Base-by-base conservation (phyloP, 2,797 vertebrate genomes). In the Erethizon dorsatum region DNA sequence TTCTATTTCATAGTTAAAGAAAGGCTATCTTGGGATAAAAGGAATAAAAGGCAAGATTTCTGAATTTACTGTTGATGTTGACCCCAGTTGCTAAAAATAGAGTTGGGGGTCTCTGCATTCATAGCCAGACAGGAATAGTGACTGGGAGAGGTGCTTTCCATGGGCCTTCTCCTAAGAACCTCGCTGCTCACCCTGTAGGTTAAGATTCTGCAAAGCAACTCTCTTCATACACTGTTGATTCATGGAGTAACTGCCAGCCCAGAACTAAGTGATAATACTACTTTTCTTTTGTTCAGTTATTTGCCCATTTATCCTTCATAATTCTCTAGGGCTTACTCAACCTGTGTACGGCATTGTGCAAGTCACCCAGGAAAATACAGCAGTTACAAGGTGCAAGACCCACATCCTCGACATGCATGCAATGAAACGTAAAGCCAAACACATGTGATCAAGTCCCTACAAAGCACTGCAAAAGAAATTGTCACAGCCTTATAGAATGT, bases 1-100 rank as follows among this genome's bases (percentile, higher is more conserved):
- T 33, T 94, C 20, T 83, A 56, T 67, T 95, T 94, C 56, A 92
- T 71, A 61, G 24, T 92, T 85, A 67, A 94, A 91, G 54, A 57
- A 92, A 91, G 18, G 3, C 8, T 97, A 61, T 87, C 18, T 83
- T 93, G 14, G 56, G 24, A 63, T 67, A 56, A 56, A 54, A 90
- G 77, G 15, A 41, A 37, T 54, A 77, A 69, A 92, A 61, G 33
- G 50, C 7, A 63, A 89, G 24, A 65, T 71, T 80, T 54, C 24
- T 87, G 56, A 89, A 95, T 93, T 93, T 93, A 57, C 75, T 69
- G 14, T 86, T 88, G n/a, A 75, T 0, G 3, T 75, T 83, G 61
- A 77, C 11, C n/a, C n/a, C 22, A 59, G 26, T 65, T 79, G 28
- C 15, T 71, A 69, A 91, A 92, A 91, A 85, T 26, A 59, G 41